Evolutionary conservation across 2,888 invertebrate genomes (phyloP).

Genomic region (Eremobia ochroleuca): DNA sequence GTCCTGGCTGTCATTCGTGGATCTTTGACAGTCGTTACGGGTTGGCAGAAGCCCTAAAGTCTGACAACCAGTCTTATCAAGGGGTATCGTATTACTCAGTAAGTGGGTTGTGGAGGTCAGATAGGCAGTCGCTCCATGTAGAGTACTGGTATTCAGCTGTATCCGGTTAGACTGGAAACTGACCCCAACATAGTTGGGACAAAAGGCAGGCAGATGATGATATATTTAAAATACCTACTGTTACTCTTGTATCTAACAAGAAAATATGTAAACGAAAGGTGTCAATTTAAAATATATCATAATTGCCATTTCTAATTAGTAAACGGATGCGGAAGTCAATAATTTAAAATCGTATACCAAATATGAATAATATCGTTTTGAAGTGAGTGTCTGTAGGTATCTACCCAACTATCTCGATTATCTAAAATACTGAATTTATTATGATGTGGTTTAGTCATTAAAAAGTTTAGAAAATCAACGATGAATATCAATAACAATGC

Average conservation of each 20-base stretch:
- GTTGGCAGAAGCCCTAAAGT: too few relatives aligned
- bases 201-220: too few relatives aligned
- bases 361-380: not conserved
- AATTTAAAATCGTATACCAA: not conserved
- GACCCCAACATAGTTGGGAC: too few relatives aligned
- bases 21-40: too few relatives aligned
- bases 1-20: too few relatives aligned
- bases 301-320: not conserved
- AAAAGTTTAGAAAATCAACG: slow-evolving; percentile 16
- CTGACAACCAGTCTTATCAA: too few relatives aligned
- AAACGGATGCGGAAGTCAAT: slow-evolving; percentile 24
- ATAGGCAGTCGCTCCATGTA: too few relatives aligned
- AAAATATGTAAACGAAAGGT: slow-evolving; percentile 6
- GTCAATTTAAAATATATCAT: slow-evolving; percentile 11
- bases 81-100: too few relatives aligned
- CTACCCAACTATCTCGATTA: slow-evolving; percentile 2
- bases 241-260: too few relatives aligned
- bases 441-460: not conserved
- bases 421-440: slow-evolving; percentile 24
- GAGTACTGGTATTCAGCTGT: too few relatives aligned
- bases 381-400: slow-evolving; percentile 17
- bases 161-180: too few relatives aligned
- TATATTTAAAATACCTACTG: not conserved
- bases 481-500: not conserved
- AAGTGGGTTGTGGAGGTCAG: too few relatives aligned